Evolutionary conservation across 2,888 invertebrate genomes (phyloP).

Genomic region (Athripsodes cinereus): DNA sequence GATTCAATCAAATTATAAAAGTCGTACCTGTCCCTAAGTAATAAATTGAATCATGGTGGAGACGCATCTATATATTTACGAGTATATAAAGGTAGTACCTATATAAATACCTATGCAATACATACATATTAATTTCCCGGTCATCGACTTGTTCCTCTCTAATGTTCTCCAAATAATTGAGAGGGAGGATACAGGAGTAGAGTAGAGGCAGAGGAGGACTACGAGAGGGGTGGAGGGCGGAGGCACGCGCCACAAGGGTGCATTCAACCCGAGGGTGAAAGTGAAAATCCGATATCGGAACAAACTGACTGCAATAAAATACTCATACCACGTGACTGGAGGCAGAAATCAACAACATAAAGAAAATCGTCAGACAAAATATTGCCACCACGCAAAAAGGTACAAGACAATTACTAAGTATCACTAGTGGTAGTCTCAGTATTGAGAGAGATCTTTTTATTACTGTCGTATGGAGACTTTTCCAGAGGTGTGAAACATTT

Average conservation of each 20-base stretch:
- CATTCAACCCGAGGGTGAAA: conserved; percentile 48
- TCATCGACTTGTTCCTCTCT: conserved; percentile 8
- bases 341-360: neutral
- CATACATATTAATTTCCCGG: neutral
- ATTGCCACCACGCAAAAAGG: neutral
- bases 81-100: neutral
- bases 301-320: conserved; percentile 23
- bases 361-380: neutral
- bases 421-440: neutral
- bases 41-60: too few relatives aligned
- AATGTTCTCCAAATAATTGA: conserved; percentile 4
- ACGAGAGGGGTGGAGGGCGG: conserved; percentile 29
- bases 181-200: neutral
- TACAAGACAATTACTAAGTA: conserved; percentile 1
- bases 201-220: neutral
- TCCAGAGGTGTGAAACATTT: conserved; percentile 3
- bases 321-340: conserved; percentile 12
- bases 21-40: too few relatives aligned
- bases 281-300: conserved; percentile 36
- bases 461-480: neutral
- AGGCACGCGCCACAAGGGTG: conserved; percentile 40
- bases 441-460: conserved; percentile 3
- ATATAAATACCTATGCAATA: neutral
- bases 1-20: too few relatives aligned
- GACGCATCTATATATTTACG: too few relatives aligned